Evolutionary conservation across 1,140 invertebrate species (phyloP), one percentile per base, ranked within the genome.

Genomic region (Aphaenogaster rudis): DNA sequence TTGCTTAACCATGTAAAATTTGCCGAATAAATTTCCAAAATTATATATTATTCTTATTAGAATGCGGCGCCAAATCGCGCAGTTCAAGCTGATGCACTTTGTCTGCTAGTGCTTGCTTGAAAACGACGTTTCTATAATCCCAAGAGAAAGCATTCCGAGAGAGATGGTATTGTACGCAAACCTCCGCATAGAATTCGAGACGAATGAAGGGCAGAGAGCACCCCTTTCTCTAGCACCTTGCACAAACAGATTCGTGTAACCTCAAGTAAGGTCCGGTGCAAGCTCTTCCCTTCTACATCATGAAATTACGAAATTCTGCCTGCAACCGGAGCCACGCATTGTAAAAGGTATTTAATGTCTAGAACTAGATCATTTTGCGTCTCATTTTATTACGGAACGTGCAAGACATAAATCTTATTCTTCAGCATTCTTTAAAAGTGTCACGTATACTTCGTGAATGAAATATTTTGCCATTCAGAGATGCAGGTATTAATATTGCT

Each of bases 61-160:
- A 52, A 39, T 28, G 42, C 42, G 17, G 42, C 80, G 13, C 3
- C 17, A 48, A 72, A 82, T 82, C 79, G 80, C 28, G 80, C 67
- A 61, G 63, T 84, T 74, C 69, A 74, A 76, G 54, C 48, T 61
- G 54, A 61, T 45, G 69, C 80, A 61, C 66, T 84, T 72, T 72
- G 80, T 74, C 80, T 45, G 61, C 45, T 36, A 39, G 61, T 50
- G 67, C 17, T 72, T 59, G 67, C 39, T 84, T 61, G 80, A 84
- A 84, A 84, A 84, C 42, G 69, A 84, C 80, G 28, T 84, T 84
- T 84, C 80, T 63, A 84, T 84, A 84, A 84, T 84, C 69, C 69
- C 80, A 50, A 76, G 80, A 76, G 80, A 84, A 84, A 74, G 80
- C 80, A 59, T 71, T 59, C 54, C 69, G 54, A 21, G 79, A 57